Evolutionary conservation across 1,140 invertebrate genomes (phyloP), one percentile per base, ranked within the genome.

Genomic region (Papilio dardanus): DNA sequence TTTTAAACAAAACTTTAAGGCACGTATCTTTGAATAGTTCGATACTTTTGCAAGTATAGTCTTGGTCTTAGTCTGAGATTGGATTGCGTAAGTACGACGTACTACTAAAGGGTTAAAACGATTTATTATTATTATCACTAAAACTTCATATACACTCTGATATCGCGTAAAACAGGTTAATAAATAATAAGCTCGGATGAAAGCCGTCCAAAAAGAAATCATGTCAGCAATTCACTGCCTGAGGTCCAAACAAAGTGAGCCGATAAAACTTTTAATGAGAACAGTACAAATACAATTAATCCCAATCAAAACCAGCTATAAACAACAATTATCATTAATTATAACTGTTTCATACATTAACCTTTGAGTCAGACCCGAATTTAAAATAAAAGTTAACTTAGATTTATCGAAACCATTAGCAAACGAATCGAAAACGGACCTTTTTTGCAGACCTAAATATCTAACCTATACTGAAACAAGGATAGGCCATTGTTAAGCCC

Each of bases 201-300:
- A 54, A 8, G 21, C 7, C 50, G 8, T 24, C 24, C 10, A 58
- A 58, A 12, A 12, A 24, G 54, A 28, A 58, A 62, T 28, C 54
- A 28, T 28, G 24, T 28, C 24, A 28, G 54, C 54, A 62, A 30
- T n/a, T 62, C 54, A 28, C 21, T 24, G 16, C 28, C 54, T 21
- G 46, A 50, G 7, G 24, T 58, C 16, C 0, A 28, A 62, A 62
- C 21, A 62, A 14, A 14, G 10, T 4, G 24, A 58, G 12, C 4
- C 50, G 10, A 58, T 58, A 28, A 3, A 62, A 62, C 54, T 62
- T 62, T 62, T 28, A 62, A 62, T 50, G 46, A 50, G 19, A 50
- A 50, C 46, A 50, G 19, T 50, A 19, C n/a, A 50, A 50, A 28
- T 28, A 3, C 21, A 58, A 58, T 28, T 28, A 58, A 58, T 58